A percentile compares a stretch with the other conserved stretches of the same genome.
phyloP scores from a whole-genome alignment of 2,113 vertebrate genomes.

The Speoplatyrhinus poulsoni region DNA sequence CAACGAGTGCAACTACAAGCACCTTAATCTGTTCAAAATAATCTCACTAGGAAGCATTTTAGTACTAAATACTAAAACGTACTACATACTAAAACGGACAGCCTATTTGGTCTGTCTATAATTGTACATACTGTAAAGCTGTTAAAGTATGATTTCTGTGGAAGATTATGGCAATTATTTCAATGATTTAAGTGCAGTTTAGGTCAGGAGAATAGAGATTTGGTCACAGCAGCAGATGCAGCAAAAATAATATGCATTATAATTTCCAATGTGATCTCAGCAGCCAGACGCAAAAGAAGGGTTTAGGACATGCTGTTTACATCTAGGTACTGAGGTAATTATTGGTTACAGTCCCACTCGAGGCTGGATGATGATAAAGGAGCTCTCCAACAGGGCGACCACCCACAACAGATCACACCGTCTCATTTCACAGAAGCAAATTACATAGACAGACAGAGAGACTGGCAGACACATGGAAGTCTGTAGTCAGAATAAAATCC shows the following conservation, averaged over 20 bases:
- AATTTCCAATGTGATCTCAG: constrained; percentile 42
- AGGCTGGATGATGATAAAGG: constrained; percentile 34
- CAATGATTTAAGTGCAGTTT: constrained; percentile 37
- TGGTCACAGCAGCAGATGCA: constrained; percentile 26
- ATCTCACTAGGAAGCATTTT: too few species aligned
- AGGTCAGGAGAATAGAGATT: constrained; percentile 31
- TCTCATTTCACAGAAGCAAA: constrained; percentile 9
- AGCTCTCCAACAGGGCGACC: background rate
- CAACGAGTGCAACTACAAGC: too few species aligned
- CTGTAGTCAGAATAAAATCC: background rate
- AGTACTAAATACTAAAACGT: too few species aligned
- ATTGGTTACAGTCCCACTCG: constrained; percentile 10
- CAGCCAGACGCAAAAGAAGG: constrained; percentile 36
- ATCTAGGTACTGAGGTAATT: constrained; percentile 44
- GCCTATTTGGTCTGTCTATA: too few species aligned
- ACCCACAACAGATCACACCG: constrained; percentile 28
- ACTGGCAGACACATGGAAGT: background rate
- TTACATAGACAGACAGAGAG: constrained; percentile 14
- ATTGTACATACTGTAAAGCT: too few species aligned
- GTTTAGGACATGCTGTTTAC: constrained; percentile 40
- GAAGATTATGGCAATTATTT: constrained; percentile 44
- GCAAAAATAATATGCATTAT: constrained; percentile 42
- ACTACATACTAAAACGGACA: too few species aligned
- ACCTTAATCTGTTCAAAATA: too few species aligned
- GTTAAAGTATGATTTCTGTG: too few species aligned